phyloP scores from a whole-genome alignment of 2,888 invertebrate genomes.

The Metallyticus violacea region DNA sequence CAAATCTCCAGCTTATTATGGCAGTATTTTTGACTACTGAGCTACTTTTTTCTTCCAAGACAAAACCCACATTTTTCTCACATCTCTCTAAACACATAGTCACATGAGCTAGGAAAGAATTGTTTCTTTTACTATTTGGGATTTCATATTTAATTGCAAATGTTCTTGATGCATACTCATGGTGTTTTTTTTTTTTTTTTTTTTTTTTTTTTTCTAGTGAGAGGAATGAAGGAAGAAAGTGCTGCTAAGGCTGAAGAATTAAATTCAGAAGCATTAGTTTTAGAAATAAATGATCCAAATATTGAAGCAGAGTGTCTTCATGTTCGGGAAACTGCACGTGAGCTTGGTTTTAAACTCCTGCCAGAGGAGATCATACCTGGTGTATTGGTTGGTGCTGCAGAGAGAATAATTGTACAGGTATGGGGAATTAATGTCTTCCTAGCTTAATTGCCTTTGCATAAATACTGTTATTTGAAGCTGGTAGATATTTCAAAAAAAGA shows the following conservation, averaged over 20 bases:
- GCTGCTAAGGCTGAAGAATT: neutral
- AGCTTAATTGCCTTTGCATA: no score
- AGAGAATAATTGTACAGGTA: constrained; percentile 41
- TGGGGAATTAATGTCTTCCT: neutral
- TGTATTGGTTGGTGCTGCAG: constrained; percentile 48
- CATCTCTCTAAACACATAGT: no score
- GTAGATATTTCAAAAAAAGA: no score
- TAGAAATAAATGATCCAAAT: constrained; percentile 37
- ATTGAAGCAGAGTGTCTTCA: constrained; percentile 40
- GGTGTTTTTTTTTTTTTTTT: neutral
- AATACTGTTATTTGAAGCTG: no score
- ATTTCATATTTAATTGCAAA: no score
- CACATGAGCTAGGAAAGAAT: no score
- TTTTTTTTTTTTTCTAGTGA: neutral
- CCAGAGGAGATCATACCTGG: constrained; percentile 50
- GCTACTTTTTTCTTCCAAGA: no score
- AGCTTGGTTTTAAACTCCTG: constrained; percentile 48
- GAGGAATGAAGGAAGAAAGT: neutral
- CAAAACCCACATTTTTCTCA: no score
- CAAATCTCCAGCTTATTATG: no score
- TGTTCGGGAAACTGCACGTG: constrained; percentile 47
- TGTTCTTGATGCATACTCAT: neutral
- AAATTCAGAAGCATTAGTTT: constrained; percentile 33
- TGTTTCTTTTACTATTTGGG: no score
- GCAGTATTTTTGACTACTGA: no score